Conservation (phyloP, 2,797 vertebrate genomes). For the Cuculus canorus region DNA sequence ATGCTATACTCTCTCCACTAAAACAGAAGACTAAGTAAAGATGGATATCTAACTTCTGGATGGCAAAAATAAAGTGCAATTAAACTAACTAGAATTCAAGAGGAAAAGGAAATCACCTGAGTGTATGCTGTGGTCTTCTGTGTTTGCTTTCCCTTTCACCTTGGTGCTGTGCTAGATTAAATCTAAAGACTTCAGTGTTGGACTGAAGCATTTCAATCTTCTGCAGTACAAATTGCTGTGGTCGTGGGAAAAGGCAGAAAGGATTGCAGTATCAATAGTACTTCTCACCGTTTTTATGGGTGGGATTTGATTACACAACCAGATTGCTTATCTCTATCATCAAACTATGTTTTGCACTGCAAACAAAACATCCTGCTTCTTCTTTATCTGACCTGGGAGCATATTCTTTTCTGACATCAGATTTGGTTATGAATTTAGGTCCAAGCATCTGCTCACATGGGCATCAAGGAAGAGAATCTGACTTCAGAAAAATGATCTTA, state of each 20-base stretch:
- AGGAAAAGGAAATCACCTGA: not conserved
- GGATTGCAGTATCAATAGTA: not conserved
- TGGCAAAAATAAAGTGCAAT: not conserved
- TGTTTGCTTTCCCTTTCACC: not conserved
- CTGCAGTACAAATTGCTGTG: not conserved
- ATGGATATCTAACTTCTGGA: not conserved
- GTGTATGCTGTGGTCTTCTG: not conserved
- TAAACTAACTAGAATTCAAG: not conserved
- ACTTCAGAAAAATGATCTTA: not conserved
- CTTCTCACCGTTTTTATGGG: not conserved
- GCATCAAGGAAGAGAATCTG: not conserved
- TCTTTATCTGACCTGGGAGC: not conserved
- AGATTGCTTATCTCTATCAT: not conserved
- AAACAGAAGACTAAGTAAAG: not conserved
- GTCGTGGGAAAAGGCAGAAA: not conserved
- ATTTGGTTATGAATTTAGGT: not conserved
- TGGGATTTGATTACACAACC: not conserved
- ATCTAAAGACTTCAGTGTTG: not conserved
- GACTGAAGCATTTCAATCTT: not conserved
- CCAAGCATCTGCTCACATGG: accelerated
- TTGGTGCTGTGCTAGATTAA: not conserved
- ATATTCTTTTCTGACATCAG: not conserved
- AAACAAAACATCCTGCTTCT: not conserved
- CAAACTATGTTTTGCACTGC: accelerated
- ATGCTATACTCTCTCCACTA: not conserved